Evolutionary conservation across 2,888 invertebrate species (phyloP), one percentile per base, ranked within the genome.

Genomic region (Nesidiocoris tenuis): DNA sequence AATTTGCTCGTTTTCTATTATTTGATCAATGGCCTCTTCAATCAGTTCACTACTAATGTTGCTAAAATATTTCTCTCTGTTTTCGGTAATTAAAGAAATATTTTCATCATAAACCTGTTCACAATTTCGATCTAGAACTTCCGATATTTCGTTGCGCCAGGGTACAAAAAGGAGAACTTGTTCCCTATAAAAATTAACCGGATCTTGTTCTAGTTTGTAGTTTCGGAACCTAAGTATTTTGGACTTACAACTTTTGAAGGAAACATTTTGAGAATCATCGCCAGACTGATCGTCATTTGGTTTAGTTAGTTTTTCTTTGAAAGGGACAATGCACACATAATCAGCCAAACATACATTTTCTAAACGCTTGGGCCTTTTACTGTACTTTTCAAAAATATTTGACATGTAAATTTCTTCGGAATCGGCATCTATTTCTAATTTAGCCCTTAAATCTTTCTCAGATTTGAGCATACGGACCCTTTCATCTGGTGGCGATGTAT

Each of bases 401-500:
- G 25, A 7, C 65, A 65, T 19, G 19, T 25, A 74, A 17, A 74
- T 74, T 9, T 74, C 64, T 21, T 65, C 55, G 2, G 64, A 65
- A 54, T 65, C 63, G 7, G 39, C 17, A 18, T 64, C 23, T 3
- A 72, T 18, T 61, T 71, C 21, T 16, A 75, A 55, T 2, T 16
- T 5, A 18, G 5, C 23, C 56, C 54, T 18, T 21, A 74, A 21
- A 1, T 61, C 56, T n/a, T 61, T 57, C 24, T 67, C 59, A 16
- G 79, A 67, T 78, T 82, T 82, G 1, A 82, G 55, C 16, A 82
- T 79, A 5, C 71, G 18, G 18, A 80, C 79, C 66, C 82, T 77
- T 19, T 80, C 79, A 7, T 80, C 81, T 1, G 80, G 79, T 5
- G 79, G 79, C 16, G 63, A 56, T 0, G 80, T 79, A 19, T 75